Evolutionary conservation across 2,113 vertebrate genomes (phyloP), one percentile per base, ranked within the genome.

Genomic region (Ia io): DNA sequence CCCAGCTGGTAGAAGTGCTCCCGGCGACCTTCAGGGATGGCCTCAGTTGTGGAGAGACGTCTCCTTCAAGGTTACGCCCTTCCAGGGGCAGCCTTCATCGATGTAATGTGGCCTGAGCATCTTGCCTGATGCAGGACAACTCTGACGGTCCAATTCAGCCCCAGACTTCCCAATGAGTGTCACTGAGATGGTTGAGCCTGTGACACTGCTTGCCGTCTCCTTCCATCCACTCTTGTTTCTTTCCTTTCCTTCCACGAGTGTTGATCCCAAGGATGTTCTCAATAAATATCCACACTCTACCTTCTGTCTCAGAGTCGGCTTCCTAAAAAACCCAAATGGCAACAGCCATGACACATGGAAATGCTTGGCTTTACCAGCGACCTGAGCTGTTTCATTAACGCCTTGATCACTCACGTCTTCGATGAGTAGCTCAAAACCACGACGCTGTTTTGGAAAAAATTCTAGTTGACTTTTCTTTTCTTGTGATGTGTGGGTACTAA

Each of bases 151-250:
- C 78, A 3, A 1, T 9, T 40, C 73, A 85, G 22, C 35, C 47
- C 40, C 2, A 0, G 12, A 22, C 5, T n/a, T 51, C 9, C n/a
- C 16, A 30, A 4, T 1, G 20, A 25, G 42, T 8, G 11, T 22
- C 32, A 17, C 1, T 23, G 40, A 84, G n/a, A 37, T 35, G 5
- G 17, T 4, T 25, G 67, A n/a, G 23, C 51, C 28, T 44, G 42
- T 5, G 37, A 49, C 22, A 69, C 8, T n/a, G 42, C 17, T 74
- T 23, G 10, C 18, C 6, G 0, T 23, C 30, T 82, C 25, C 42
- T 88, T 23, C 63, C 47, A 5, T 65, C 23, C 18, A 56, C 14
- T 73, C 67, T 49, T 74, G 14, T 17, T 16, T n/a, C n/a, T 14
- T 51, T 59, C 56, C 14, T 32, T 42, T 16, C 23, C 17, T 44